Percentiles rank a stretch among this genome's conserved stretches.
These are phyloP conservation scores for Phoxinus dragarum DNA, from an alignment of 2,797 vertebrate genomes.

Conservation along the genomic window DNA sequence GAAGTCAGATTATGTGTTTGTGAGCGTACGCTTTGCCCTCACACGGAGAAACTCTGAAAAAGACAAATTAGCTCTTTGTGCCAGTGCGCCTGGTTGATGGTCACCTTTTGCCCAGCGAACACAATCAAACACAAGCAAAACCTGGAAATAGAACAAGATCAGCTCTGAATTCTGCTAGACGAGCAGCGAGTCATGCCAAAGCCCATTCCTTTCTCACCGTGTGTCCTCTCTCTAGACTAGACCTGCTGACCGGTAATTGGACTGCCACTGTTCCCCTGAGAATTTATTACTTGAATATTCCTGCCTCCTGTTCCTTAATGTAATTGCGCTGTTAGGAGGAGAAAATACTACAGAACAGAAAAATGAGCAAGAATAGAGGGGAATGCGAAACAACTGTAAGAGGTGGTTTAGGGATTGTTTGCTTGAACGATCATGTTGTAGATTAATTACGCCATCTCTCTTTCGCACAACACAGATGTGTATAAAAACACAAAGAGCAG, in stretches of 20 bases:
- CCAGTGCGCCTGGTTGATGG: constrained; percentile 28
- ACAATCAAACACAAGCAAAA: constrained; percentile 45
- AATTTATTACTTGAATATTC: constrained; percentile 59
- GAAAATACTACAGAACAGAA: constrained; percentile 4
- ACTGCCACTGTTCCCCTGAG: constrained; percentile 42
- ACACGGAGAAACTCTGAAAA: not conserved
- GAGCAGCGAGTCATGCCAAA: constrained; percentile 32
- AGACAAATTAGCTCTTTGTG: constrained; percentile 30
- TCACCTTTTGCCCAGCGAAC: constrained; percentile 31
- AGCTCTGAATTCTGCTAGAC: constrained; percentile 43
- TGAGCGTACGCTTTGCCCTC: not conserved
- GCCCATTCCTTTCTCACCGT: constrained; percentile 4
- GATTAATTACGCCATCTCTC: not conserved
- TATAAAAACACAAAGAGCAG: constrained; percentile 6
- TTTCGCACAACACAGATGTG: constrained; percentile 23
- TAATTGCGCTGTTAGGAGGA: constrained; percentile 48
- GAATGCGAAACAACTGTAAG: constrained; percentile 25
- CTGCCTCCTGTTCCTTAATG: constrained; percentile 52
- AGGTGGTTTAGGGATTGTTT: constrained; percentile 13
- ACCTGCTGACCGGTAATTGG: constrained; percentile 60
- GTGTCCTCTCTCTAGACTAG: constrained; percentile 28
- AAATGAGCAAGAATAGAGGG: constrained; percentile 29
- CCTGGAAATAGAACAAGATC: constrained; percentile 21
- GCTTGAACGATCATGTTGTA: constrained; percentile 27
- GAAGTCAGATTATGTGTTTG: constrained; percentile 11